phyloP scores from a whole-genome alignment of 2,888 invertebrate genomes.

The Beris morrisii region DNA sequence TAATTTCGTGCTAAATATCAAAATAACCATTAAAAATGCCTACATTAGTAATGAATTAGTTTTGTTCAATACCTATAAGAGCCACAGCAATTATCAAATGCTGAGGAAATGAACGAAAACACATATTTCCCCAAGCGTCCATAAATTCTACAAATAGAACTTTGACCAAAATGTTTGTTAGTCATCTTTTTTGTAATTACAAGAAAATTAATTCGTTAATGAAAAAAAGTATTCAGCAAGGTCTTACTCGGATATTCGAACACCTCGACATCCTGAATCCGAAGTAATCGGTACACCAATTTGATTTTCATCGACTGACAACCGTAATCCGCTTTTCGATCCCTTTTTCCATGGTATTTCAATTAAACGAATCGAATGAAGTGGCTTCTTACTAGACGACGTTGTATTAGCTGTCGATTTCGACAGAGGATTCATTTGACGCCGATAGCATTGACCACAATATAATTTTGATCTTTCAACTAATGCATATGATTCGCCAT shows the following conservation, averaged over 20 bases:
- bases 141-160: conserved; percentile 67
- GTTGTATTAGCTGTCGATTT: conserved; percentile 44
- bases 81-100: conserved; percentile 72
- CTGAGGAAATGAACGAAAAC: conserved; percentile 70
- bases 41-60: too few relatives aligned
- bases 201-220: background rate
- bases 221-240: background rate
- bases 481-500: conserved; percentile 88
- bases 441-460: conserved; percentile 78
- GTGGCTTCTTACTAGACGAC: conserved; percentile 57
- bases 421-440: conserved; percentile 61
- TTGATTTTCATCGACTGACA: conserved; percentile 52
- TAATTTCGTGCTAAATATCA: too few relatives aligned
- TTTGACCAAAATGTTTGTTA: conserved; percentile 42
- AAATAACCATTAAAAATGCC: too few relatives aligned
- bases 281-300: conserved; percentile 41
- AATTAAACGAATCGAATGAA: conserved; percentile 83
- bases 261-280: conserved; percentile 61
- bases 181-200: background rate
- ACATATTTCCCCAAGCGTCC: conserved; percentile 70
- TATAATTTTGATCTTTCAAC: conserved; percentile 88
- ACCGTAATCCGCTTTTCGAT: conserved; percentile 65
- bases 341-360: conserved; percentile 69
- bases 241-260: conserved; percentile 72
- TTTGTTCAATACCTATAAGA: conserved; percentile 64